Conservation (phyloP, 2,888 invertebrate genomes). For the Amiota minor region DNA sequence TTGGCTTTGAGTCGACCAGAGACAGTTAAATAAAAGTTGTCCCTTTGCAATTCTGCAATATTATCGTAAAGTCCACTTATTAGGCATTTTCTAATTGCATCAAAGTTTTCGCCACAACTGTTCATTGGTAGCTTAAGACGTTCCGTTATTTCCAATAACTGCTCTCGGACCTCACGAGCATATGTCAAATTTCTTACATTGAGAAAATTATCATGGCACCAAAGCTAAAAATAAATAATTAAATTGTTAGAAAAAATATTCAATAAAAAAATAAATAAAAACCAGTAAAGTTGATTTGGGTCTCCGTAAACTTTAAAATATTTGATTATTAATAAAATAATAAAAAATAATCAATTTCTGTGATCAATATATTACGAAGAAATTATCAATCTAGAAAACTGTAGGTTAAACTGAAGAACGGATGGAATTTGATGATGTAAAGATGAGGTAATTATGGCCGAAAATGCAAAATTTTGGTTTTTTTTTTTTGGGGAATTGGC, state of each 20-base stretch:
- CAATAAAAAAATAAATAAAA: neutral
- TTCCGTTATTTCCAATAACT: slow-evolving; percentile 82
- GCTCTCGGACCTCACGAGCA: slow-evolving; percentile 85
- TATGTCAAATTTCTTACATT: slow-evolving; percentile 87
- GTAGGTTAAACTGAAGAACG: no score
- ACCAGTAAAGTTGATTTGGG: slow-evolving; percentile 11
- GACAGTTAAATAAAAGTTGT: slow-evolving; percentile 82
- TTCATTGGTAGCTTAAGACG: slow-evolving; percentile 77
- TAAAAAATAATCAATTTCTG: no score
- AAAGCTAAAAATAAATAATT: slow-evolving; percentile 71
- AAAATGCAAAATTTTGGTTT: no score
- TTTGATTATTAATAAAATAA: no score
- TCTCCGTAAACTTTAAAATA: no score
- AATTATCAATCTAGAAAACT: no score
- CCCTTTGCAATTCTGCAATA: slow-evolving; percentile 85
- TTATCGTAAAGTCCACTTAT: slow-evolving; percentile 88
- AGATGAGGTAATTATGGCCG: no score
- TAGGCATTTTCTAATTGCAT: slow-evolving; percentile 84
- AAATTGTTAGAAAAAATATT: neutral
- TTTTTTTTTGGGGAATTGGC: no score
- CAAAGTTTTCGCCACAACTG: slow-evolving; percentile 79
- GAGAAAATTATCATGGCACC: slow-evolving; percentile 93
- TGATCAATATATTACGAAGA: no score
- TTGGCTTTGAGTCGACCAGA: slow-evolving; percentile 79
- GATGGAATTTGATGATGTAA: no score